Evolutionary conservation across 2,113 vertebrate genomes (phyloP), one percentile per base, ranked within the genome.

Genomic region (Ornithorhynchus anatinus): DNA sequence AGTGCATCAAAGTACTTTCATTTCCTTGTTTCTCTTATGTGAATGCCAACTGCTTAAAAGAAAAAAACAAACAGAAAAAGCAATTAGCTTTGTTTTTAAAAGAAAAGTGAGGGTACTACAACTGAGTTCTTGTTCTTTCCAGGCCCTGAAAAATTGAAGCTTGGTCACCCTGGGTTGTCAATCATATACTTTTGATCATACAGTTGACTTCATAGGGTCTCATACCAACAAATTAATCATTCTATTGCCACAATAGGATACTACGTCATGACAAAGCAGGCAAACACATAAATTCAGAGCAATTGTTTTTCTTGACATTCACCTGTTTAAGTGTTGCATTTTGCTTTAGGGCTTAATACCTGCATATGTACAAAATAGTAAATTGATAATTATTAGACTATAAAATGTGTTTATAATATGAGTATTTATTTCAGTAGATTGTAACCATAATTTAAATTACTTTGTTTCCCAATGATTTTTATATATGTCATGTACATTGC

Each of bases 401-500:
- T 93, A 94, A 92, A 91, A 94, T 93, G 95, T 96, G 94, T 91
- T 94, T 96, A 94, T 96, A 96, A 91, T 78, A 89, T 67, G 79
- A 88, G 56, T 94, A 93, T 93, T 92, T 93, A 88, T 87, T 91
- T 90, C 90, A 12, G 93, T 92, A 89, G 91, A 88, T 85, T 92
- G 89, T 94, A 95, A 94, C 92, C 95, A 95, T 93, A 84, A 87
- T 92, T 96, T 95, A 91, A 94, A 96, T 89, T 94, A 93, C 91
- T 92, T 92, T 89, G 91, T 89, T 90, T 91, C 89, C 91, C 48
- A 91, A 94, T 90, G 92, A 81, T 92, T 96, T 95, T 96, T 95
- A 91, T 96, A 98, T 96, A 94, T 84, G 82, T 96, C 89, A 90
- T 94, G 89, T 94, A 97, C 93, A 93, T 97, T 96, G 96, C 94